Evolutionary conservation across 1,140 invertebrate genomes (phyloP).

Genomic region (Aphelinus atriplicis): DNA sequence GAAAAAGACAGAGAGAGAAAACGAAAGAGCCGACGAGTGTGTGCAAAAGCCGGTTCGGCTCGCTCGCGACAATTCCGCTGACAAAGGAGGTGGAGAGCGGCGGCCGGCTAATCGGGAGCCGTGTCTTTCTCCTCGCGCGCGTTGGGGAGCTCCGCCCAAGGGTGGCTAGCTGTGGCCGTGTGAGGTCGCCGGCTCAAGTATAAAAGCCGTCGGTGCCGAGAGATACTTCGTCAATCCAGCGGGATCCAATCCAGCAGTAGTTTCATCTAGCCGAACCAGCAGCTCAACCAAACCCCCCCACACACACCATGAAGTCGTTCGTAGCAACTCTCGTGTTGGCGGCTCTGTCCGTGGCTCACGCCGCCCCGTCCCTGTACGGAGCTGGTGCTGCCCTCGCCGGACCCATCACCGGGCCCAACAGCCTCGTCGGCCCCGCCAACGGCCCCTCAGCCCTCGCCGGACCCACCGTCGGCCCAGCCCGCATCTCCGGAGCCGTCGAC

Average conservation of each 20-base stretch:
- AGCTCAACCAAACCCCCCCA: slow-evolving; percentile 5
- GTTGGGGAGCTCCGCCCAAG: slow-evolving; percentile 28
- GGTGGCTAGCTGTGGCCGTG: slow-evolving; percentile 10
- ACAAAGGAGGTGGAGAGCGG: background rate
- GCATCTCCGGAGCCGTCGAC: slow-evolving; percentile 61
- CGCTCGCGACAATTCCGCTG: background rate
- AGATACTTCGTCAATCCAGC: slow-evolving; percentile 11
- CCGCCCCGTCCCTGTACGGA: slow-evolving; percentile 55
- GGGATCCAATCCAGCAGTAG: slow-evolving; percentile 9
- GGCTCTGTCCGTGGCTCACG: slow-evolving; percentile 49
- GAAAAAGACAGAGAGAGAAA: too few species aligned
- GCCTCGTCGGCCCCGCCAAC: slow-evolving; percentile 29
- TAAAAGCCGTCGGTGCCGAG: slow-evolving; percentile 15
- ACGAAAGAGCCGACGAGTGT: background rate
- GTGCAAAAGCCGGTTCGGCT: background rate
- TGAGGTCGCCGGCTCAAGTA: slow-evolving; percentile 1
- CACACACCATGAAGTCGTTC: slow-evolving; percentile 51
- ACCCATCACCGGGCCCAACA: slow-evolving; percentile 53
- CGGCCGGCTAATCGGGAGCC: slow-evolving; percentile 11
- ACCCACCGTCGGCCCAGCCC: slow-evolving; percentile 57
- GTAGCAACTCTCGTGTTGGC: slow-evolving; percentile 52
- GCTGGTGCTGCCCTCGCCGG: slow-evolving; percentile 52
- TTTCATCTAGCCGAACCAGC: background rate
- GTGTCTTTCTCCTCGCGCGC: too few species aligned
- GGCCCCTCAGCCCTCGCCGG: slow-evolving; percentile 50